These are phyloP conservation scores for Crambe crambe DNA, from an alignment of 37 sponge, comb jelly and placozoan genomes.

Conservation along the genomic window DNA sequence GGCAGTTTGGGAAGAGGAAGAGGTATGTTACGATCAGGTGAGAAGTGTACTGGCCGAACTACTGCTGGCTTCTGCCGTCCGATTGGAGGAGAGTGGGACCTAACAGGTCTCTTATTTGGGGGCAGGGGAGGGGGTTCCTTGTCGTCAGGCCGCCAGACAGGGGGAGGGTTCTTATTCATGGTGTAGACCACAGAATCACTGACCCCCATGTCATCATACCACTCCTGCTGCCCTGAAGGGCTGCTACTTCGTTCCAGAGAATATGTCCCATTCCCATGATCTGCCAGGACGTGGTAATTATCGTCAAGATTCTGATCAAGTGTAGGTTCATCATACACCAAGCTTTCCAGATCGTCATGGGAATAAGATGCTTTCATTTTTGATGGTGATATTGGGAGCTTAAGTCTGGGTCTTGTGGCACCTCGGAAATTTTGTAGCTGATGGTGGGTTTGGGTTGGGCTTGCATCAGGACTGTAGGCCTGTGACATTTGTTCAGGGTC, in stretches of 20 bases:
- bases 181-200: background rate
- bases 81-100: background rate
- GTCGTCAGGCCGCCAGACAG: constrained; percentile 11
- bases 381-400: background rate
- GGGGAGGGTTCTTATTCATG: constrained; percentile 36
- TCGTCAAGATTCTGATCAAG: no score
- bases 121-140: constrained; percentile 6
- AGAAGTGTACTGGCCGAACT: background rate
- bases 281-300: no score
- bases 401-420: background rate
- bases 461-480: background rate
- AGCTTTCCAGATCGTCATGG: background rate
- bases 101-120: background rate
- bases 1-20: background rate
- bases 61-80: background rate
- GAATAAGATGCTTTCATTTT: background rate
- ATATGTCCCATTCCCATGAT: background rate
- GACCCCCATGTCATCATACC: constrained; percentile 28
- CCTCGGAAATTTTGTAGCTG: no score
- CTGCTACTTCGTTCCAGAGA: background rate
- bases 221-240: background rate
- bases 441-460: no score
- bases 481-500: no score
- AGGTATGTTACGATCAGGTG: background rate
- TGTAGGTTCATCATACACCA: background rate